Evolutionary conservation across 2,113 vertebrate species (phyloP), one percentile per base, ranked within the genome.

Genomic region (Gorsachius goisagi): DNA sequence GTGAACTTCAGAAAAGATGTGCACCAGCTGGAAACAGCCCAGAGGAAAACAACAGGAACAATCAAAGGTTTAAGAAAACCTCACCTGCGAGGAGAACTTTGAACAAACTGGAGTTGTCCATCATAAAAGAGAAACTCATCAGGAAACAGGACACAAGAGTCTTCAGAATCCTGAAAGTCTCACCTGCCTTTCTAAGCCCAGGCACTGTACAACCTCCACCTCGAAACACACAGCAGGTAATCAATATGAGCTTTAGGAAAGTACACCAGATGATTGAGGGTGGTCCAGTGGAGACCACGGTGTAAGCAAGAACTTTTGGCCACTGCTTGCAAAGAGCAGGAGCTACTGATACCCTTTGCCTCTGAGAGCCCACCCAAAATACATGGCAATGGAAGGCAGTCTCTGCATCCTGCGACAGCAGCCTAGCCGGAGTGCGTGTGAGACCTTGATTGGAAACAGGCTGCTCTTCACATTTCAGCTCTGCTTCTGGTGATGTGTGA

Each of bases 401-500:
- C 72, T 71, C 49, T 55, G 50, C 78, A 62, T 66, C 85, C 85
- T 86, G 64, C 1, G 0, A 86, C 79, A 96, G 84, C 86, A 73
- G 92, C 56, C 17, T 4, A 60, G 79, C 44, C 6, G 4, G 49
- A 89, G 80, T 93, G 95, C 85, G 74, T 95, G 94, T 90, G 89
- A 96, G 77, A 87, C 84, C 81, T 62, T 95, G 91, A 97, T 97
- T 97, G 80, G 90, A 97, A 97, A 82, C 95, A 97, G 92, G 66
- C 86, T 82, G 62, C 81, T 92, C 80, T 79, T 89, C 80, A 44
- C 66, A 92, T 90, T 85, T 87, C 73, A 73, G 91, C 89, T 89
- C 86, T 62, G 90, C 81, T 95, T 82, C 92, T 97, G 92, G 94
- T 58, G 0, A 44, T 64, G 49, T 66, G 35, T 17, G 41, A 90